These are phyloP conservation scores for Dicentrarchus labrax DNA, from an alignment of 2,113 vertebrate species.

Conservation along the genomic window DNA sequence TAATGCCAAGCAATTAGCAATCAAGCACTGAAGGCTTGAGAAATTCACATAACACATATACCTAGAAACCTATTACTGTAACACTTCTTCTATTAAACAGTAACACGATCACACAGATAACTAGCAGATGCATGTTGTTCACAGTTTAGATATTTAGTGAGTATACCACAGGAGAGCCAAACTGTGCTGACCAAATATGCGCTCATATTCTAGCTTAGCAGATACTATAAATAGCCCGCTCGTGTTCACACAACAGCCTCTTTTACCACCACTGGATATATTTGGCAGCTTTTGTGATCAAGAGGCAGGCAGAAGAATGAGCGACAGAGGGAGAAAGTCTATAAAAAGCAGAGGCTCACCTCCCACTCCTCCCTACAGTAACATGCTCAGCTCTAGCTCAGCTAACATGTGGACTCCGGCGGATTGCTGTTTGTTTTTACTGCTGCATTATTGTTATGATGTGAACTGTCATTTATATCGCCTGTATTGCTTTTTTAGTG, in stretches of 20 bases:
- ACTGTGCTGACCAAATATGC: constrained; percentile 40
- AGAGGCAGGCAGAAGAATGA: constrained; percentile 75
- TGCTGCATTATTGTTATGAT: background rate
- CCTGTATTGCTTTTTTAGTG: background rate
- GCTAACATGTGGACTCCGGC: constrained; percentile 4
- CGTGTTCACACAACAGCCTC: constrained; percentile 71
- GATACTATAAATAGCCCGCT: constrained; percentile 71
- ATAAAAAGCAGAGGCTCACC: constrained; percentile 80
- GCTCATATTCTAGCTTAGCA: constrained; percentile 40
- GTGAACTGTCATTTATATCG: background rate
- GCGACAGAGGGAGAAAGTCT: constrained; percentile 71
- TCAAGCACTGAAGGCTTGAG: background rate
- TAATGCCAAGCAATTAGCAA: constrained; percentile 8
- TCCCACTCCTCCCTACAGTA: constrained; percentile 77
- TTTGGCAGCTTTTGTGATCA: constrained; percentile 82
- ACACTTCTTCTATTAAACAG: background rate
- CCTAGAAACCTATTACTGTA: background rate
- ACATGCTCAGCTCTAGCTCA: constrained; percentile 41
- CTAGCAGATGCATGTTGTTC: constrained; percentile 8
- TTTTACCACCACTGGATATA: constrained; percentile 81
- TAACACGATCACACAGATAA: constrained; percentile 18
- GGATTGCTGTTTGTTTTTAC: constrained; percentile 9
- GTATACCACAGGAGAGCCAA: constrained; percentile 9
- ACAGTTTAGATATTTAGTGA: constrained; percentile 7
- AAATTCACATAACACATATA: background rate